These are phyloP conservation scores for Pavo muticus DNA, from an alignment of 2,113 vertebrate species.

Conservation along the genomic window DNA sequence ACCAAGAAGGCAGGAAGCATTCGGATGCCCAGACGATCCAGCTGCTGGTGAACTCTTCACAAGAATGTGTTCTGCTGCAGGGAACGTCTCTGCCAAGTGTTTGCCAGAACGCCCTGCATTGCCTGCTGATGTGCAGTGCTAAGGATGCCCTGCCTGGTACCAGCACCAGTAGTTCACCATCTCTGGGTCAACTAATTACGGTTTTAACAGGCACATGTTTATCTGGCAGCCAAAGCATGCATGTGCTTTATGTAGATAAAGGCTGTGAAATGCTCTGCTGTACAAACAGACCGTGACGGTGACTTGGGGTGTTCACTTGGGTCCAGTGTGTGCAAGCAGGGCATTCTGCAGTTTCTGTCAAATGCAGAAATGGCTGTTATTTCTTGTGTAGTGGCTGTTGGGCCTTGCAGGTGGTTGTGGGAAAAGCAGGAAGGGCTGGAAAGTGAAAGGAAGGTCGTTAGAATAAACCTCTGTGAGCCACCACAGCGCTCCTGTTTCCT, in stretches of 20 bases:
- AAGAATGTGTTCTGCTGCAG: background rate
- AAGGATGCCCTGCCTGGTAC: background rate
- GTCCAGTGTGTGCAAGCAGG: background rate
- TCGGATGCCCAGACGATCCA: background rate
- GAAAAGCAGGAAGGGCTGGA: background rate
- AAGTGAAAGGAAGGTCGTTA: background rate
- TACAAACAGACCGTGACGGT: background rate
- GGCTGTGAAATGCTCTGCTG: background rate
- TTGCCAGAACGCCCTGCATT: background rate
- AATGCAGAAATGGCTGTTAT: background rate
- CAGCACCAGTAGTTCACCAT: background rate
- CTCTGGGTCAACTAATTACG: background rate
- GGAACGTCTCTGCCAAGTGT: background rate
- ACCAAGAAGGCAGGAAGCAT: background rate
- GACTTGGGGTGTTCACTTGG: background rate
- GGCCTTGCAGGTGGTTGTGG: background rate
- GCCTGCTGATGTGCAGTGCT: background rate
- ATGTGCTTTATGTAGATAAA: background rate
- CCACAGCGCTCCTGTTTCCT: background rate
- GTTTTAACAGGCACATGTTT: background rate
- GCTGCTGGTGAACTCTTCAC: background rate
- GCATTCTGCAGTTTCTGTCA: background rate
- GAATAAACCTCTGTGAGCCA: background rate
- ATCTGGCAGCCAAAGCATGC: background rate
- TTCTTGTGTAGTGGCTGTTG: background rate